Evolutionary conservation across 2,888 invertebrate genomes (phyloP), one percentile per base, ranked within the genome.

Genomic region (Diarsia mendica): DNA sequence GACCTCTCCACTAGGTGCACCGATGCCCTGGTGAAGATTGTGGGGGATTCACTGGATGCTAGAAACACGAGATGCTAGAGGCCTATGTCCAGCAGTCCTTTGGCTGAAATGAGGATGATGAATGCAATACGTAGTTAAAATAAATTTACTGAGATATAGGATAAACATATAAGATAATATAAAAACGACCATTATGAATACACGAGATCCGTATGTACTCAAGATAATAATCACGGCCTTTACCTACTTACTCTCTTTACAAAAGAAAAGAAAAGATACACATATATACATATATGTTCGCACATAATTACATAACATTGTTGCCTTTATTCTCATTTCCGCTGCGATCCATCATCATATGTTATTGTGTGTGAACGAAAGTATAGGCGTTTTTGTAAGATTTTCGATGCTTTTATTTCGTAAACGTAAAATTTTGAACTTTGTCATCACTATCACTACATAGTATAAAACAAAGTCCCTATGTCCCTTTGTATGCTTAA

Each of bases 331-430:
- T 78, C 60, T 75, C 79, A 82, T 78, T 80, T 84, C 80, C 71
- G 71, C 51, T 48, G 20, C 71, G 33, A 84, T 84, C 84, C 73
- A 80, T 84, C 84, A 80, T 84, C 73, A 73, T 74, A 73, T 70
- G 67, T 74, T 83, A 79, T 72, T 73, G 63, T 72, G 55, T 77
- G 61, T 58, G 55, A 48, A 77, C 67, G 67, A 48, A 77, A 68
- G 67, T 67, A 65, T 33, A 63, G 13, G 23, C 53, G 23, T 69
- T 75, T 68, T 48, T 60, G 15, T 70, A 63, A 70, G 72, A 48
- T n/a, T 72, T 63, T n/a, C 63, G 46, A 67, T 65, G 39, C 60
- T 68, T n/a, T n/a, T 71, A 20, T 67, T 61, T 75, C 8, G 15
- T 39, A 39, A 39, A 8, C 18, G 18, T 9, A 28, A 2, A 23